Percentiles rank a stretch among this genome's conserved stretches.
phyloP scores from a whole-genome alignment of 2,888 invertebrate species.

The Schizaphis graminum region DNA sequence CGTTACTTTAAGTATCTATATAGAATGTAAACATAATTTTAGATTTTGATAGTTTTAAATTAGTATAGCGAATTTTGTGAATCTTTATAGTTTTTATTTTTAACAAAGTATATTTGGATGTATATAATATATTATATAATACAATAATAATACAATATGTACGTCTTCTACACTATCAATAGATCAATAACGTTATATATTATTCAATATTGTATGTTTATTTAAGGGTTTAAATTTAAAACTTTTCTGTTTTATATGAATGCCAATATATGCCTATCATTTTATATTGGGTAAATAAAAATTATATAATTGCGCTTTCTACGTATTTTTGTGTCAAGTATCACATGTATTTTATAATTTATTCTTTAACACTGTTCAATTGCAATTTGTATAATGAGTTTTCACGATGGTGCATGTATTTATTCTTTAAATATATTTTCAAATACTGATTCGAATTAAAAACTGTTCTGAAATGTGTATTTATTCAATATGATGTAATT shows the following conservation, averaged over 20 bases:
- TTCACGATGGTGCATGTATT: background rate
- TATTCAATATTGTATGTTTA: background rate
- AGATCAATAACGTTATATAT: background rate
- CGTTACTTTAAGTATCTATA: background rate
- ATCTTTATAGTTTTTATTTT: background rate
- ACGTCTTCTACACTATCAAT: background rate
- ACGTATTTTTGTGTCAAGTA: background rate
- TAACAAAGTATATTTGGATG: background rate
- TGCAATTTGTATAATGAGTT: background rate
- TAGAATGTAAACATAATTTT: background rate
- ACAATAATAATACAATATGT: too few species aligned
- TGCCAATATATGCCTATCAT: background rate
- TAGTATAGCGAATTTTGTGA: background rate
- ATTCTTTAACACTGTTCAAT: background rate
- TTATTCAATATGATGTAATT: background rate
- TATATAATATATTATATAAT: too few species aligned
- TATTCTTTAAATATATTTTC: slow-evolving; percentile 5
- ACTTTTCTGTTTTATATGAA: background rate
- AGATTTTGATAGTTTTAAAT: background rate
- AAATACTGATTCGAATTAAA: background rate
- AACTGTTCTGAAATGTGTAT: background rate
- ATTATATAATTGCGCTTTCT: background rate
- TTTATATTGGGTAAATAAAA: background rate
- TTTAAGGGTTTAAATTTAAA: background rate
- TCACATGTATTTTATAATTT: background rate